phyloP scores from a whole-genome alignment of 2,888 invertebrate species.

The Smittia aterrima region DNA sequence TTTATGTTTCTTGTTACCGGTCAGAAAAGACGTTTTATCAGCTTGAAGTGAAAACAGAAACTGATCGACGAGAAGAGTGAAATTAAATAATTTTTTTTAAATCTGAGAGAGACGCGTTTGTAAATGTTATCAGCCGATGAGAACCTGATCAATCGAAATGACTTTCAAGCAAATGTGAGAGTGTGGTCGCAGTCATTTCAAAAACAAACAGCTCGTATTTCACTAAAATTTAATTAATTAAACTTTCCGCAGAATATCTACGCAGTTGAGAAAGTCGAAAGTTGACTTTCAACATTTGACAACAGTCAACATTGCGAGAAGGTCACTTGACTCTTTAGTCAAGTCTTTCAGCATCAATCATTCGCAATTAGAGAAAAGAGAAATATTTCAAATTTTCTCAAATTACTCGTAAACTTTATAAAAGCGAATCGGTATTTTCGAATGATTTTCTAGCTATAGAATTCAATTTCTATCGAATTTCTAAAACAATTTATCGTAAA shows the following conservation, averaged over 20 bases:
- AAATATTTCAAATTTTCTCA: too few relatives aligned
- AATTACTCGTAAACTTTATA: too few relatives aligned
- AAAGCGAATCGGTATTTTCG: too few relatives aligned
- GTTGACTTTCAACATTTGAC: neutral
- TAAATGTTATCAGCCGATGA: neutral
- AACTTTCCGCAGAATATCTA: too few relatives aligned
- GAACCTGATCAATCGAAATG: neutral
- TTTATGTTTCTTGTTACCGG: too few relatives aligned
- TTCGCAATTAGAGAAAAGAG: neutral
- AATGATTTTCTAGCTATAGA: too few relatives aligned
- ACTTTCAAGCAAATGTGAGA: neutral
- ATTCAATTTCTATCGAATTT: too few relatives aligned
- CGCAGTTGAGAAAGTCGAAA: neutral
- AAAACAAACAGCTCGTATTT: conserved; percentile 59
- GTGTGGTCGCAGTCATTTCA: conserved; percentile 52
- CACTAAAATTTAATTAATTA: too few relatives aligned
- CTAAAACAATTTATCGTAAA: too few relatives aligned
- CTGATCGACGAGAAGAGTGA: neutral
- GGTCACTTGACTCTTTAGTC: neutral
- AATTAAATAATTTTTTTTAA: neutral
- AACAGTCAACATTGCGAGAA: neutral
- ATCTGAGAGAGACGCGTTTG: neutral
- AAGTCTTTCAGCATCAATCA: neutral
- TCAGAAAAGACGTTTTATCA: neutral
- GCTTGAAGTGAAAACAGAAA: neutral